Evolutionary conservation across 2,797 vertebrate genomes (phyloP).

Genomic region (Malurus splendens): DNA sequence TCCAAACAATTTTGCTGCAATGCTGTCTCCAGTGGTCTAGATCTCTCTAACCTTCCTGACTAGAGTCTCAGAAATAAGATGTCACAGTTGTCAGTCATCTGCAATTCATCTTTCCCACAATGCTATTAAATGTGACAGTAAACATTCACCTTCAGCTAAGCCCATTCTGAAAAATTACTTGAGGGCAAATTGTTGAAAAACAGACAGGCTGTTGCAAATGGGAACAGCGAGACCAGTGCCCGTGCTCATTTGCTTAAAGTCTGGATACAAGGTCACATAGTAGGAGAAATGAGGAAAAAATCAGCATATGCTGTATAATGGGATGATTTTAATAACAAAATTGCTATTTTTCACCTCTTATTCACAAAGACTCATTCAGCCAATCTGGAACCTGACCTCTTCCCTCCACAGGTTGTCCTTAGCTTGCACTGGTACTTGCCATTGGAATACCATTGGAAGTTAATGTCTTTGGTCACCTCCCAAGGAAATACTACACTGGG

Average conservation of each 20-base stretch:
- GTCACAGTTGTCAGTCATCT: background rate
- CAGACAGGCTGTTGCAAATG: background rate
- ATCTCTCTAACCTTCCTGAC: background rate
- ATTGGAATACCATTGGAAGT: background rate
- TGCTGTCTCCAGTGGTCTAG: background rate
- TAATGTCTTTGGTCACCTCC: background rate
- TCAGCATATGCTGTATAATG: background rate
- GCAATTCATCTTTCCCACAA: background rate
- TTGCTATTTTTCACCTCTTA: background rate
- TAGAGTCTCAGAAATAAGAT: background rate
- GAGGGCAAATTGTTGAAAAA: constrained; percentile 11
- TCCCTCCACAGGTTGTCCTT: background rate
- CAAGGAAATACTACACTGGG: background rate
- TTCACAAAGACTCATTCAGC: background rate
- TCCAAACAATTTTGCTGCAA: background rate
- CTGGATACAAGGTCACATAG: background rate
- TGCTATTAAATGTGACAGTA: constrained; percentile 7
- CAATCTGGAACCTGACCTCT: background rate
- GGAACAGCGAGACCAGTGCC: background rate
- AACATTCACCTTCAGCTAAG: background rate
- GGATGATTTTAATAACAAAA: background rate
- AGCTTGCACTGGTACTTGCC: background rate
- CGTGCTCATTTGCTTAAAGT: background rate
- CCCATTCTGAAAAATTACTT: background rate
- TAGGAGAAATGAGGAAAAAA: background rate